These are phyloP conservation scores for Pluvianellus socialis DNA, from an alignment of 2,113 vertebrate species.

Conservation along the genomic window DNA sequence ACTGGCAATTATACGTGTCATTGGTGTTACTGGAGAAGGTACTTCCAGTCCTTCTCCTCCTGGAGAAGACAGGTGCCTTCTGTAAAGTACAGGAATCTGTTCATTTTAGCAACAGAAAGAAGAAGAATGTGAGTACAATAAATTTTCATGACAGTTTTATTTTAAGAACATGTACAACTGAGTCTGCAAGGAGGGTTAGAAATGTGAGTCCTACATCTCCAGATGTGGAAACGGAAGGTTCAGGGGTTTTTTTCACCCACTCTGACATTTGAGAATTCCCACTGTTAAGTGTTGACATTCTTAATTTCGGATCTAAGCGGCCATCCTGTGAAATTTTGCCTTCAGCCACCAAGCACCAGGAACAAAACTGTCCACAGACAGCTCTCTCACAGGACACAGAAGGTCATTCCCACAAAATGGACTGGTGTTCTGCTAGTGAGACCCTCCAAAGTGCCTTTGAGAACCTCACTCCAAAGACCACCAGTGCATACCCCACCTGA, in stretches of 20 bases:
- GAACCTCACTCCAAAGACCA: not conserved
- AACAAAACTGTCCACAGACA: not conserved
- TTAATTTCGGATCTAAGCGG: not conserved
- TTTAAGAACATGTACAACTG: not conserved
- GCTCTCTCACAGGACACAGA: not conserved
- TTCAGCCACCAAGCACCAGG: not conserved
- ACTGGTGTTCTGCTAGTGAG: not conserved
- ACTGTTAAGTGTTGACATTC: not conserved
- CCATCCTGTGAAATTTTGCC: not conserved
- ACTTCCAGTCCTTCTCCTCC: not conserved
- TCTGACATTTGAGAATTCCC: not conserved
- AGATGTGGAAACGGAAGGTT: not conserved
- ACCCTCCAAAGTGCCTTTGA: not conserved
- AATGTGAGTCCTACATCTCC: not conserved
- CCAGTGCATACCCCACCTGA: not conserved
- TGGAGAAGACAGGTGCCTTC: not conserved
- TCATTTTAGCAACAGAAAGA: not conserved
- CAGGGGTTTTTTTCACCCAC: too few relatives aligned
- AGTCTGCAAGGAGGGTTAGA: not conserved
- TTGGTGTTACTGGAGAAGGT: not conserved
- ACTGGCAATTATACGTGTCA: not conserved
- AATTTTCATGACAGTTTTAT: not conserved
- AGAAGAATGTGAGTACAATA: not conserved
- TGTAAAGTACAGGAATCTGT: not conserved
- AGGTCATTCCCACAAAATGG: too few relatives aligned